Evolutionary conservation across 1,140 invertebrate species (phyloP), one percentile per base, ranked within the genome.

Genomic region (Cheumatopsyche charites): DNA sequence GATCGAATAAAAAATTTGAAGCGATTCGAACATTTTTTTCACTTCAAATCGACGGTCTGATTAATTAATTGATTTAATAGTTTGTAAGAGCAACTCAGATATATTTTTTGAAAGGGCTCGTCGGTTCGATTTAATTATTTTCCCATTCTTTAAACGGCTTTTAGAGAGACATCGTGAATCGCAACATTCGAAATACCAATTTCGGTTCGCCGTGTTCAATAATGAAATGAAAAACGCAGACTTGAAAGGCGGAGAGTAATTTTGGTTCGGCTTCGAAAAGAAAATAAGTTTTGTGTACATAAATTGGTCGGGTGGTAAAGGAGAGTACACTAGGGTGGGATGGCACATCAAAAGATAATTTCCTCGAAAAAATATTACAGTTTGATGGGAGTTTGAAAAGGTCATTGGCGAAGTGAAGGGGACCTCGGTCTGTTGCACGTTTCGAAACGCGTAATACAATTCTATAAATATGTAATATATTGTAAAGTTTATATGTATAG

Each of bases 321-420:
- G n/a, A n/a, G n/a, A n/a, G 12, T 62, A 26, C 11, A 4, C 23
- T n/a, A 26, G 26, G 11, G 9, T 36, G n/a, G 45, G 25, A 52
- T 47, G 61, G 41, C 43, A 71, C 61, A 71, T 71, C 61, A 63
- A 63, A 72, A 55, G 70, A 72, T 72, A 72, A 71, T 71, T 63
- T 52, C 47, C 23, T 43, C 42, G 25, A 17, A 62, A 55, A 71
- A 67, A 72, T 72, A 55, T 65, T 71, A 58, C 13, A 42, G 70
- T 72, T 61, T 65, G 70, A 72, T 66, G 49, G 43, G 58, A 63
- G 55, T 73, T 70, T 73, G 58, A 67, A 45, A 49, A 63, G 62
- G 62, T 63, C 62, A 63, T 42, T 23, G 29, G 15, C 11, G 36
- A 42, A 58, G 23, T 55, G 25, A 36, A 3, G 55, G 7, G 55